Evolutionary conservation across 2,888 invertebrate species (phyloP), one percentile per base, ranked within the genome.

Genomic region (Allophyes oxyacanthae): DNA sequence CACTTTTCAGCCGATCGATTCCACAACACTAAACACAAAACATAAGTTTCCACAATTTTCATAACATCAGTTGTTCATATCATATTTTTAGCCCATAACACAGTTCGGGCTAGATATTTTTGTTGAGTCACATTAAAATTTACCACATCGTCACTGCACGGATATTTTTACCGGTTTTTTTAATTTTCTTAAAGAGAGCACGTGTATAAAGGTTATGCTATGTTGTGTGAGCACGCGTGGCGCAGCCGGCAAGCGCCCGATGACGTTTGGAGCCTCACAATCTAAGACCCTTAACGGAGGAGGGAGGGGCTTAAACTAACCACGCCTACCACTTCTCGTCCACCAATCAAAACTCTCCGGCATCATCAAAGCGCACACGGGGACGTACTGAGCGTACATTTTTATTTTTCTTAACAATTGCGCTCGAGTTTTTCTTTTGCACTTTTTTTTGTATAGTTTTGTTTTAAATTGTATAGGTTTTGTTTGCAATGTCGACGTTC

Each of bases 201-300:
- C 89, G 90, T 88, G 86, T 84, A 79, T 77, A 69, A 85, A 82
- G 85, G 80, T 83, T 79, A 79, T 72, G 64, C 71, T 75, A 62
- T 61, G 33, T 52, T 25, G 48, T 71, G 68, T 67, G 65, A 79
- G 84, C 75, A 73, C 87, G 89, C 92, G 91, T 87, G 92, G 93
- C 92, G 92, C 92, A 80, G 83, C 83, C 89, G 85, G 81, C 92
- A 80, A 91, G 92, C 93, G 94, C 93, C 89, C 85, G 89, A 83
- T 88, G 87, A 89, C 88, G 90, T 92, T 90, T 93, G 92, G 82
- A 77, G 81, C 82, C 86, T 79, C 79, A 77, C 78, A 80, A 83
- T 73, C 77, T 71, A 70, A 85, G 86, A 87, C 87, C 90, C 91
- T 89, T 89, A 87, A 79, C 88, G 63, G 87, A 74, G 81, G 83